Conservation (phyloP, 1,140 invertebrate genomes). For the Steinernema khuongi region DNA sequence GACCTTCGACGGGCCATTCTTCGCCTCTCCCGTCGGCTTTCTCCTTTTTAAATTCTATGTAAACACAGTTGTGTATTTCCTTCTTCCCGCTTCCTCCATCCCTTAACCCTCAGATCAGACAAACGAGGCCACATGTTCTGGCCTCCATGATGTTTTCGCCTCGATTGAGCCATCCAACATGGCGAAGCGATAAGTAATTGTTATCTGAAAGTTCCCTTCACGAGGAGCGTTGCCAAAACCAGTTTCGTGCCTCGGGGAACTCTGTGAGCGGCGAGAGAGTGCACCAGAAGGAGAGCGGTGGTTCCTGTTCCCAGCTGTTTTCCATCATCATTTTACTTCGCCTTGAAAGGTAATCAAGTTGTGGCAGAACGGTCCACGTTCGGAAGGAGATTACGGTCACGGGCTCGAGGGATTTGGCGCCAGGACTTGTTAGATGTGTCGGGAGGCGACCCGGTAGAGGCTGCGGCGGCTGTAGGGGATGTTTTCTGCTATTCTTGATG, state of each 20-base stretch:
- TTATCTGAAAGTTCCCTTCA: neutral
- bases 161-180: neutral
- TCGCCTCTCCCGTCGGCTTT: neutral
- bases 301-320: neutral
- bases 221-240: constrained; percentile 1
- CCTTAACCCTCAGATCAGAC: too few relatives aligned
- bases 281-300: neutral
- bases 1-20: neutral
- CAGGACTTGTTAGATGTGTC: neutral
- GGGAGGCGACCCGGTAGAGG: too few relatives aligned
- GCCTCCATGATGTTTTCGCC: neutral
- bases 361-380: neutral
- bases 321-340: neutral
- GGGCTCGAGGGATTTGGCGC: neutral
- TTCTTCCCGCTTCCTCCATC: neutral
- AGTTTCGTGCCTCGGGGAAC: neutral
- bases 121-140: too few relatives aligned
- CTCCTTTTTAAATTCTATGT: constrained; percentile 3
- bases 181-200: constrained; percentile 8
- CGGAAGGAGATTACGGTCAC: neutral
- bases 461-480: neutral
- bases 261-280: neutral
- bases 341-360: constrained; percentile 5
- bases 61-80: constrained; percentile 8
- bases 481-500: constrained; percentile 10